Conservation (phyloP, 2,113 vertebrate genomes). For the Carassius gibelio region DNA sequence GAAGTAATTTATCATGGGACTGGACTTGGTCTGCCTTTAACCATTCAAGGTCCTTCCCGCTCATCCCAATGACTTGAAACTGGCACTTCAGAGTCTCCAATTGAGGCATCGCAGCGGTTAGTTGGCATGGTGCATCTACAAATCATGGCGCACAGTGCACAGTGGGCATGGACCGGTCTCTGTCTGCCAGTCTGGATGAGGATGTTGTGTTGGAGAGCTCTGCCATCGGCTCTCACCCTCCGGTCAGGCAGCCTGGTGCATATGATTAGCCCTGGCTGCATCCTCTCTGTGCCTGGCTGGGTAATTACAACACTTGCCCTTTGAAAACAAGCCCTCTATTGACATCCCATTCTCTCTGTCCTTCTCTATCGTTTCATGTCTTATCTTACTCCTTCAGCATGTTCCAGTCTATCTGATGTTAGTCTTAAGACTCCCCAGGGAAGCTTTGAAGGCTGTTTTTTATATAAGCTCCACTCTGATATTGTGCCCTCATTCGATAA, state of each 20-base stretch:
- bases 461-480: constrained; percentile 53
- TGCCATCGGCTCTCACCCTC: constrained; percentile 45
- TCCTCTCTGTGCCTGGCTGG: constrained; percentile 51
- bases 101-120: constrained; percentile 48
- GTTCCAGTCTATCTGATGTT: constrained; percentile 39
- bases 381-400: constrained; percentile 46
- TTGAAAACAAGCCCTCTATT: constrained; percentile 68
- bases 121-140: constrained; percentile 48
- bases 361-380: constrained; percentile 47
- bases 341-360: constrained; percentile 43
- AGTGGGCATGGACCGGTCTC: constrained; percentile 40
- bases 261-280: constrained; percentile 58
- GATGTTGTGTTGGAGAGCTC: constrained; percentile 24
- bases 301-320: constrained; percentile 75
- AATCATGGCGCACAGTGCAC: constrained; percentile 25
- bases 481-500: constrained; percentile 50
- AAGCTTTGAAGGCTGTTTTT: constrained; percentile 55
- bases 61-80: constrained; percentile 44
- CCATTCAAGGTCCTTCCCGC: constrained; percentile 51
- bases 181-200: constrained; percentile 48
- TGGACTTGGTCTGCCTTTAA: constrained; percentile 24
- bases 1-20: constrained; percentile 48
- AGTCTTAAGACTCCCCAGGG: constrained; percentile 43
- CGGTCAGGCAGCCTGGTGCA: constrained; percentile 56
- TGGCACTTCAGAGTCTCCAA: constrained; percentile 50